These are phyloP conservation scores for Trissolcus brochymenae DNA, from an alignment of 2,888 invertebrate genomes.

Conservation along the genomic window DNA sequence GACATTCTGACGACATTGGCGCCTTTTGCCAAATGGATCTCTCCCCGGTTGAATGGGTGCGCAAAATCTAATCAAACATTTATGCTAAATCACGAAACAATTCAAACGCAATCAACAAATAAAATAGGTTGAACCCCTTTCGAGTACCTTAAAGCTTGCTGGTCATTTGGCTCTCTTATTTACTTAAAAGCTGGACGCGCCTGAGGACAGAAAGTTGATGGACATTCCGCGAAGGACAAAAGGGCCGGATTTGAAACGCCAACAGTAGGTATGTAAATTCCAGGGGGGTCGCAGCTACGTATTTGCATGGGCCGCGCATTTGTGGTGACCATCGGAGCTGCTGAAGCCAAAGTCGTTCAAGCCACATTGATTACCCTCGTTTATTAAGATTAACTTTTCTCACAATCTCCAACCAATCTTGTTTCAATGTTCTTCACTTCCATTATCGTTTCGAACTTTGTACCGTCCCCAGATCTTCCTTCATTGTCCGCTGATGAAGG, in stretches of 20 bases:
- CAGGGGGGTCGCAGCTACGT: slow-evolving; percentile 63
- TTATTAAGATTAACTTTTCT: slow-evolving; percentile 77
- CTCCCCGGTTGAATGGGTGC: slow-evolving; percentile 56
- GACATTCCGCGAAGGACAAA: slow-evolving; percentile 76
- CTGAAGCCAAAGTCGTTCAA: slow-evolving; percentile 57
- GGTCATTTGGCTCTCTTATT: slow-evolving; percentile 76
- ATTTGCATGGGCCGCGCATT: slow-evolving; percentile 75
- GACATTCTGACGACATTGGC: slow-evolving; percentile 44
- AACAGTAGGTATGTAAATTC: slow-evolving; percentile 73
- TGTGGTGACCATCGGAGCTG: slow-evolving; percentile 64
- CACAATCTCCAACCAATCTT: slow-evolving; percentile 66
- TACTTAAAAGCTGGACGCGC: slow-evolving; percentile 68
- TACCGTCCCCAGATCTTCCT: slow-evolving; percentile 34
- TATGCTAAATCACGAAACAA: slow-evolving; percentile 77
- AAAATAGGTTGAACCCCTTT: slow-evolving; percentile 70
- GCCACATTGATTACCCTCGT: slow-evolving; percentile 74
- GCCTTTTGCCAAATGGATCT: slow-evolving; percentile 42
- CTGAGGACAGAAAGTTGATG: slow-evolving; percentile 75
- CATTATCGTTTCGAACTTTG: slow-evolving; percentile 51
- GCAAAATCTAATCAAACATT: slow-evolving; percentile 76
- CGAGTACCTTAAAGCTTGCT: slow-evolving; percentile 73
- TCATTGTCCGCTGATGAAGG: slow-evolving; percentile 47
- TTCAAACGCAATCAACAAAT: slow-evolving; percentile 77
- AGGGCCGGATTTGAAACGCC: slow-evolving; percentile 66
- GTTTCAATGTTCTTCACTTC: slow-evolving; percentile 52